These are phyloP conservation scores for Zaprionus camerounensis DNA, from an alignment of 1,140 invertebrate genomes.

Conservation along the genomic window DNA sequence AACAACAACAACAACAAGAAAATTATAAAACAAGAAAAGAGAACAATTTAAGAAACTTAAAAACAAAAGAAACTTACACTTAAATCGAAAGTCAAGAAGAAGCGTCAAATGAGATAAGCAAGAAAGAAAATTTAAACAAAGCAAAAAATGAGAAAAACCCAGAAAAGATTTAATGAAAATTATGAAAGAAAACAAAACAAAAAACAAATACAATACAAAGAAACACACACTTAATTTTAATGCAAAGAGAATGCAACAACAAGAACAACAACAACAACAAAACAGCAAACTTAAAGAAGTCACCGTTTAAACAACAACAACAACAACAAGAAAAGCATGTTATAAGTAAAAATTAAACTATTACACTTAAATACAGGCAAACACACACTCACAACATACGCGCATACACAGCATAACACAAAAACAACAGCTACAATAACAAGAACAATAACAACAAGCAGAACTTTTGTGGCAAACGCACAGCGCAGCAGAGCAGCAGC, in stretches of 20 bases:
- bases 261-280: constrained; percentile 56
- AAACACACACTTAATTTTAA: constrained; percentile 75
- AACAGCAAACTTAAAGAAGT: constrained; percentile 78
- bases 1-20: constrained; percentile 43
- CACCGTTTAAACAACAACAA: constrained; percentile 73
- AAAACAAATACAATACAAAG: constrained; percentile 51
- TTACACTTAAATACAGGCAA: constrained; percentile 68
- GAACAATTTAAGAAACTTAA: constrained; percentile 79
- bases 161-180: constrained; percentile 67
- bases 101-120: constrained; percentile 52
- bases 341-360: constrained; percentile 70
- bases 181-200: constrained; percentile 49
- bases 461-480: constrained; percentile 19
- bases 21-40: constrained; percentile 64
- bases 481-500: constrained; percentile 4
- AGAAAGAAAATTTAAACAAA: constrained; percentile 71
- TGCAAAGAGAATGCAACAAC: constrained; percentile 39
- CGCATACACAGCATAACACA: constrained; percentile 16
- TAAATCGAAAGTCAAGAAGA: constrained; percentile 60
- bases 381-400: constrained; percentile 31
- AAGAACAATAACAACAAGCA: constrained; percentile 17
- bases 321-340: constrained; percentile 66
- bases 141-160: constrained; percentile 55
- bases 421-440: constrained; percentile 29
- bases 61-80: constrained; percentile 76